Percentiles rank a stretch among this genome's conserved stretches.
phyloP scores from a whole-genome alignment of 2,797 vertebrate genomes.

The Lateolabrax maculatus region DNA sequence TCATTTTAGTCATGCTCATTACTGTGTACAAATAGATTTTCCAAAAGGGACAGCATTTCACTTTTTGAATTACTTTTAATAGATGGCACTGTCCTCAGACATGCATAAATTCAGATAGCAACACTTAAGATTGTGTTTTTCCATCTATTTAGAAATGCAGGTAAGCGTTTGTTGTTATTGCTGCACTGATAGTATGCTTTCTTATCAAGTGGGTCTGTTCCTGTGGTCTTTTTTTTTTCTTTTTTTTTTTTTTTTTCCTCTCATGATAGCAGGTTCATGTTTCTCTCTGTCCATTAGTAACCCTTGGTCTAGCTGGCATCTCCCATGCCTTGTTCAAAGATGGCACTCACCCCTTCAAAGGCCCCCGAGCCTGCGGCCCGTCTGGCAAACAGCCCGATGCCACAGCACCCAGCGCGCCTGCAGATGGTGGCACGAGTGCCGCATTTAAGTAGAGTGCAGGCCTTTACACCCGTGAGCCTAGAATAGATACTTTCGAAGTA shows the following conservation, averaged over 20 bases:
- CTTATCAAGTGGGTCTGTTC: constrained; percentile 52
- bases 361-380: constrained; percentile 97
- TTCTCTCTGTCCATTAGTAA: constrained; percentile 71
- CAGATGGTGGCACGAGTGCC: constrained; percentile 71
- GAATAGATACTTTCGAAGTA: not conserved
- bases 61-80: constrained; percentile 33
- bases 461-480: constrained; percentile 28
- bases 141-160: constrained; percentile 63
- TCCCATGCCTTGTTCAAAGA: constrained; percentile 96
- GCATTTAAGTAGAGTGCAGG: constrained; percentile 55
- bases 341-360: constrained; percentile 99
- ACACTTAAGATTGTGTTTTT: constrained; percentile 32
- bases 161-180: constrained; percentile 21
- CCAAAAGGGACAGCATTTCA: constrained; percentile 21
- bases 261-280: constrained; percentile 67
- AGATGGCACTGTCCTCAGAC: constrained; percentile 47
- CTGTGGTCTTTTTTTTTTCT: constrained; percentile 43
- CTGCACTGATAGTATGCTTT: constrained; percentile 53
- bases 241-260: constrained; percentile 13
- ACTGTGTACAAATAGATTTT: constrained; percentile 28
- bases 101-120: constrained; percentile 23
- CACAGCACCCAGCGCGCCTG: constrained; percentile 88
- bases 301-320: constrained; percentile 81
- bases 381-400: constrained; percentile 97
- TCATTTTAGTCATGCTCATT: constrained; percentile 66